Base-by-base conservation (phyloP, 2,888 invertebrate species). In the Scaptomyza reducta region DNA sequence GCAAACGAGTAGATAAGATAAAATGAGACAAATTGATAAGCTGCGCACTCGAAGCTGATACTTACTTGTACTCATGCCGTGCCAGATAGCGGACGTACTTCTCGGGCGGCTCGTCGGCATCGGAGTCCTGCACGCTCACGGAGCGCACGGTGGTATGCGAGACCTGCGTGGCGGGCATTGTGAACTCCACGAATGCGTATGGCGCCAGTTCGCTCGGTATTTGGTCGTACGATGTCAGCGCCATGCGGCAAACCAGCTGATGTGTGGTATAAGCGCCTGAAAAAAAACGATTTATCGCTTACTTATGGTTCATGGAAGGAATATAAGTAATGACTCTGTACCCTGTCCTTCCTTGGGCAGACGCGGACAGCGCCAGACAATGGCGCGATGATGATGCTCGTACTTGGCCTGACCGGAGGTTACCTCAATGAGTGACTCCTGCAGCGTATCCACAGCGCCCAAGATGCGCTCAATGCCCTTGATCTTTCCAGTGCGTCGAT, bases 301-400 rank as follows among this genome's bases (percentile, higher is more conserved):
- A 7, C 13, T 2, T 56, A 54, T 6, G 22, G 6, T 6, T 2
- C 53, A 54, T 6, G 22, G 6, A 27, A 27, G 7, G 5, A 31
- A 4, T 2, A 2, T 27, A 31, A 25, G 11, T n/a, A n/a, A 35
- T n/a, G n/a, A n/a, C 6, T 9, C 2, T 74, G 77, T 90, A 97
- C 98, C 99, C 94, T 99, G 99, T 76, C 99, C 99, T 92, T 99
- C 98, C 92, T 99, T 99, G 58, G 99, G 99, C 87, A 99, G 94
- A 55, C 99, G 94, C 9, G 98, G 96, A 94, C 99, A 99, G 82
- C 99, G 94, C 99, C 99, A 99, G 31, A 99, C 99, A 84, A 99
- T 97, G 63, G 99, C 95, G 74, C 97, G 94, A 93, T 98, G 98
- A 90, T 99, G 97, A 93, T 99, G 99, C 92, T 99, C 99, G 92